Evolutionary conservation across 2,888 invertebrate species (phyloP), one percentile per base, ranked within the genome.

Genomic region (Trichogramma evanescens): DNA sequence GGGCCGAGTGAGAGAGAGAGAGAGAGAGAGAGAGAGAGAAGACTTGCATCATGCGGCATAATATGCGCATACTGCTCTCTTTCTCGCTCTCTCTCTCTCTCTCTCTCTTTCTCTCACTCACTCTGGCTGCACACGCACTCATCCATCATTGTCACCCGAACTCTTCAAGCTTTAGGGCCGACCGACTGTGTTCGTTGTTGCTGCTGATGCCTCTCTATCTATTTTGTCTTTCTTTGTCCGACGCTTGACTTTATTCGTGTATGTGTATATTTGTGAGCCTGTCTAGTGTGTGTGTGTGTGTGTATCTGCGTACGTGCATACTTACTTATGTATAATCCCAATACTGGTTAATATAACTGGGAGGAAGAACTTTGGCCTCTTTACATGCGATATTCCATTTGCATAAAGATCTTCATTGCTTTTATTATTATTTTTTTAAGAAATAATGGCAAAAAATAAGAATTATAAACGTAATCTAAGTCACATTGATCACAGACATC

Each of bases 141-240:
- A 77, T 77, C 76, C 75, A 77, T 77, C 77, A 77, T 75, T 77
- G 77, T 77, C 77, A 77, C 73, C 26, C 74, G 58, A 62, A 63
- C 74, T 74, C 74, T 72, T 72, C 73, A 73, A 71, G 9, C 45
- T 9, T n/a, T 9, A 45, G 55, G 52, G 52, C 46, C 50, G 61
- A 41, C 59, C 57, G 45, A 26, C 6, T 48, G 7, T 49, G 55
- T 51, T 50, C 50, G 43, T 54, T 50, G 46, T 45, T 38, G 40
- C 10, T 41, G 46, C 42, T 40, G 10, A n/a, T 50, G 26, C 43
- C 38, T 45, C n/a, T 5, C 44, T 10, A 41, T 43, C 6, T 43
- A 42, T 45, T 6, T 13, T 8, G 4, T 6, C 51, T 48, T 52
- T 45, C 48, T 58, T 45, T 58, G n/a, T 52, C 41, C 45, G 9